Conservation (phyloP, 1,140 invertebrate species). For the Meloidogyne chitwoodi region DNA sequence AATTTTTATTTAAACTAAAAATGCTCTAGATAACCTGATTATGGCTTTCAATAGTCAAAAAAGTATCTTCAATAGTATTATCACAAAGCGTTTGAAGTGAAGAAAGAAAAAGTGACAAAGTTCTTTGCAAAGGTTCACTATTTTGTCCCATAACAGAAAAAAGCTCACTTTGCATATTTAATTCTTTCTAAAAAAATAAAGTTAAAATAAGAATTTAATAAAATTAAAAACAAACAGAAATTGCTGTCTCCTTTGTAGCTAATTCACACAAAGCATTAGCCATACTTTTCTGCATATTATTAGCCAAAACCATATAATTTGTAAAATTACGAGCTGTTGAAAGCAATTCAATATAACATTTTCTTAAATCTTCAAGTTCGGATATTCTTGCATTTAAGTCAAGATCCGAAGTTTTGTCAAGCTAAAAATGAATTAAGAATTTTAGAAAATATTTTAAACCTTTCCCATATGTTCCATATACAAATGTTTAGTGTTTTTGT, state of each 20-base stretch:
- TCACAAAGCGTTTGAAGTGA: not conserved
- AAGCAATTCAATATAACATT: not conserved
- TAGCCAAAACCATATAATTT: not conserved
- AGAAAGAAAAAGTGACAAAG: not conserved
- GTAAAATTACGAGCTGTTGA: not conserved
- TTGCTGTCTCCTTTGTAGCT: not conserved
- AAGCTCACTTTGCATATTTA: not conserved
- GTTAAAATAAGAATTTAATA: too few species aligned
- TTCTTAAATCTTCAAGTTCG: not conserved
- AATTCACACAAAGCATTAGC: not conserved
- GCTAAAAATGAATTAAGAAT: not conserved
- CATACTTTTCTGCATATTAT: not conserved
- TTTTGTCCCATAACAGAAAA: not conserved
- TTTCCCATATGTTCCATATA: not conserved
- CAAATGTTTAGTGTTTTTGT: not conserved
- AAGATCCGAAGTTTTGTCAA: not conserved
- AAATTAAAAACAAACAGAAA: not conserved
- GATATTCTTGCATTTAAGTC: not conserved
- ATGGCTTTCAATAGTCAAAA: not conserved
- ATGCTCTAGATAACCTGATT: not conserved
- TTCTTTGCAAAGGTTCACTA: not conserved
- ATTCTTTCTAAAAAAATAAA: not conserved
- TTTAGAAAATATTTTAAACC: not conserved
- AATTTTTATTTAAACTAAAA: not conserved
- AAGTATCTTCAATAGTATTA: not conserved